Evolutionary conservation across 2,113 vertebrate species (phyloP), one percentile per base, ranked within the genome.

Genomic region (Formicarius rufipectus): DNA sequence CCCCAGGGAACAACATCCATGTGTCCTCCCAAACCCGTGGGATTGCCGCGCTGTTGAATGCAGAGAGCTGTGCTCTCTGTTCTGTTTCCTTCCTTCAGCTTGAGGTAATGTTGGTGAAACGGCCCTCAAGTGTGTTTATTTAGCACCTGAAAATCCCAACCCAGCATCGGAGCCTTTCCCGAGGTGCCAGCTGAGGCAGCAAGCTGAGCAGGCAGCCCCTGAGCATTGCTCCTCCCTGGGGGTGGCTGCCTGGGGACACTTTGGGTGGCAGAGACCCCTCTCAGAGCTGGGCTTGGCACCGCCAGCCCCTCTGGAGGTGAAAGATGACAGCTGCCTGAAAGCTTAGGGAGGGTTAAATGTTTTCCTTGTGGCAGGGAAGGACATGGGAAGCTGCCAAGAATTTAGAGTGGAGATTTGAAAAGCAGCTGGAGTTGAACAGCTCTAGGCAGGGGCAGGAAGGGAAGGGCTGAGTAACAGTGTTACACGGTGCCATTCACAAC

Each of bases 351-450:
- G 79, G 86, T 85, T 95, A 94, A 94, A 52, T 12, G 8, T 37
- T 55, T 84, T 62, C 50, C 24, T 44, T 47, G 56, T 82, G 73
- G n/a, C 39, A 56, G 35, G 55, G 62, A 82, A 92, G 89, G 78
- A 77, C 5, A 4, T 92, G 79, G 78, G 82, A 69, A 20, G 12
- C 74, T 82, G 86, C 91, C 74, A 90, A 42, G 45, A 50, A 30
- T 88, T 92, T 66, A 27, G 56, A 69, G 64, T 55, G 72, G 58
- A 91, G 63, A 86, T 93, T 68, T 83, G 69, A 64, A 87, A 95
- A 87, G 79, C 85, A 94, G 74, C 78, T 95, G 89, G 71, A 74
- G 50, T 84, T 88, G 23, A 67, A 47, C 80, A 67, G 67, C 58
- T 91, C 45, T 67, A 53, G 22, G 76, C 66, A 66, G 84, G 80